phyloP scores from a whole-genome alignment of 2,888 invertebrate genomes.

The Dione vanillae region DNA sequence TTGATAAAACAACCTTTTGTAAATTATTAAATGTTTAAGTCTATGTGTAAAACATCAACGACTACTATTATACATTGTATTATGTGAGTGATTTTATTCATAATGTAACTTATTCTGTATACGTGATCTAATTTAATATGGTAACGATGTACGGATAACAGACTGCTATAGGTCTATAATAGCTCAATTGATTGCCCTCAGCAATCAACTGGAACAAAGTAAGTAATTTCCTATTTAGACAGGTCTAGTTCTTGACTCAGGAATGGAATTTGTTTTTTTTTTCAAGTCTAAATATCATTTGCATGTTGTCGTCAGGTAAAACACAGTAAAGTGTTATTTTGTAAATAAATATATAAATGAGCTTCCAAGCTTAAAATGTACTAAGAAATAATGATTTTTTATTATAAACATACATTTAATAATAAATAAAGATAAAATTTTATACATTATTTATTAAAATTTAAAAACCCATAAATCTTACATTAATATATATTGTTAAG shows the following conservation, averaged over 20 bases:
- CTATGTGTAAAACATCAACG: too few relatives aligned
- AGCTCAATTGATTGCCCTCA: constrained; percentile 9
- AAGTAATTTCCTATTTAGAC: constrained; percentile 10
- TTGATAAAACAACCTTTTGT: too few relatives aligned
- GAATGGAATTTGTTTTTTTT: neutral
- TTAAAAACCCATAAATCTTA: constrained; percentile 11
- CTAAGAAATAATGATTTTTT: neutral
- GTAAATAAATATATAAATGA: too few relatives aligned
- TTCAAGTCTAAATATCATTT: neutral
- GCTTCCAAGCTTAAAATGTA: neutral
- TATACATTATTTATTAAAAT: constrained; percentile 15
- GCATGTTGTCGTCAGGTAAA: neutral
- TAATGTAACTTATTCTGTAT: constrained; percentile 2
- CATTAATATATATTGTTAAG: constrained; percentile 8
- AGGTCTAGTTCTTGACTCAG: neutral
- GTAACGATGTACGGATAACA: constrained; percentile 27
- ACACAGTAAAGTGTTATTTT: neutral
- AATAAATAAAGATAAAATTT: neutral
- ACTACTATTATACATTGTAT: too few relatives aligned
- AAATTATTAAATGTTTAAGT: too few relatives aligned
- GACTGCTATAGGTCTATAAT: constrained; percentile 11
- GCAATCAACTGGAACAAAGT: constrained; percentile 24
- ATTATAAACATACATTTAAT: constrained; percentile 1
- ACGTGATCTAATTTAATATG: constrained; percentile 18
- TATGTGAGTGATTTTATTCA: neutral